phyloP scores from a whole-genome alignment of 2,888 invertebrate genomes.

The Macrophya alboannulata region DNA sequence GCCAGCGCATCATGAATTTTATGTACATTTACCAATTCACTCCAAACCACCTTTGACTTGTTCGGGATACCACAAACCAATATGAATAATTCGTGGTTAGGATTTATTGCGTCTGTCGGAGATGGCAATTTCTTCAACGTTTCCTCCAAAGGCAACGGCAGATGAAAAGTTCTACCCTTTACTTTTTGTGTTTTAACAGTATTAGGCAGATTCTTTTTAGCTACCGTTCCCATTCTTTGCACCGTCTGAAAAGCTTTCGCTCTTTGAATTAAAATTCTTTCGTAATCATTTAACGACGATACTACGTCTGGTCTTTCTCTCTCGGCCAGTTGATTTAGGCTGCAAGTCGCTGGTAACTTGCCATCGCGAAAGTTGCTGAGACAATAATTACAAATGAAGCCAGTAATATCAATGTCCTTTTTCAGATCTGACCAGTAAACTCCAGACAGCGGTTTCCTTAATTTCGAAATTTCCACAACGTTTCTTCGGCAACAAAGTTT shows the following conservation, averaged over 20 bases:
- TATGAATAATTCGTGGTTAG: slow-evolving; percentile 70
- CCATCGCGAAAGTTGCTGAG: slow-evolving; percentile 61
- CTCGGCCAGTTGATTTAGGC: slow-evolving; percentile 65
- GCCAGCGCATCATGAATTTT: slow-evolving; percentile 68
- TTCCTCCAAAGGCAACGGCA: slow-evolving; percentile 73
- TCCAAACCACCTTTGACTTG: slow-evolving; percentile 68
- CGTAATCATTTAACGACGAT: slow-evolving; percentile 36
- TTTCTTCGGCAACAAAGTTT: slow-evolving; percentile 63
- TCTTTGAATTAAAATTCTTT: slow-evolving; percentile 67
- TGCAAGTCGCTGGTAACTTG: slow-evolving; percentile 66
- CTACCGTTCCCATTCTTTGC: slow-evolving; percentile 69
- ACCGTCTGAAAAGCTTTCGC: slow-evolving; percentile 75
- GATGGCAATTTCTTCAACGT: slow-evolving; percentile 71
- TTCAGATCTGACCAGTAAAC: slow-evolving; percentile 52
- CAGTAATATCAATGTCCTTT: neutral
- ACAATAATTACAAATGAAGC: slow-evolving; percentile 32
- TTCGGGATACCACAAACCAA: slow-evolving; percentile 70
- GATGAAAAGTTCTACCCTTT: slow-evolving; percentile 70
- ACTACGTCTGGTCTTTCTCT: neutral
- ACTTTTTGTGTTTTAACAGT: slow-evolving; percentile 63
- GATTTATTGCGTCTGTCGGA: slow-evolving; percentile 67
- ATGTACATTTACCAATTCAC: slow-evolving; percentile 69
- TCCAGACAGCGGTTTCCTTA: slow-evolving; percentile 57
- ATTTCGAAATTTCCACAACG: slow-evolving; percentile 52
- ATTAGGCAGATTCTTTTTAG: slow-evolving; percentile 68